Base-by-base conservation (phyloP, 2,888 invertebrate genomes). In the Dynastes tityus region DNA sequence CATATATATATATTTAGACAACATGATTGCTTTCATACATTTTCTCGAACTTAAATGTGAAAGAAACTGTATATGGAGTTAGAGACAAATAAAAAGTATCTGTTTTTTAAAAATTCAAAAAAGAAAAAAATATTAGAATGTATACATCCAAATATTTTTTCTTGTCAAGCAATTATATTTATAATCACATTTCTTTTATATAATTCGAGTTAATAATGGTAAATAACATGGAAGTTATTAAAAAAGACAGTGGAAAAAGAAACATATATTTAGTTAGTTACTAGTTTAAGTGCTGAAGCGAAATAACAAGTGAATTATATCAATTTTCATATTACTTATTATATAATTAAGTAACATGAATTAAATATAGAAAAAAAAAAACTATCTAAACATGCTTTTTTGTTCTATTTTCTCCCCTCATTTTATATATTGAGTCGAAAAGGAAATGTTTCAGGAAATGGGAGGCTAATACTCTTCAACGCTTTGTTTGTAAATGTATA, bases 61-160 rank as follows among this genome's bases (percentile, higher is more conserved):
- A 58, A 61, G 73, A 61, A 61, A 73, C 40, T 61, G 58, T 71
- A 32, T 22, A 73, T 73, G 73, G 73, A 73, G 73, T 73, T 73
- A 73, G 61, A 55, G 16, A 71, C 55, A 71, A 53, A 32, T 55
- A 71, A 55, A 55, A 13, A 32, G 64, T 53, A 16, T 16, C 16
- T 32, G 32, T 32, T 32, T 32, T 32, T 45, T 45, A 45, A 45
- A 45, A 45, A 6, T 32, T 32, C 29, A 32, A 32, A 32, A 32
- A 32, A 32, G 32, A 16, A 11, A 67, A 32, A 67, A 22, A 67
- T 61, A 27, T 16, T 16, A 3, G 9, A n/a, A 61, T 32, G 32
- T 5, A 13, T 63, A 63, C 13, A 32, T 64, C 9, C 13, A 27
- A 6, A 64, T 11, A n/a, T 53, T 2, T 53, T 53, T 53, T 53